These are phyloP conservation scores for Arctocebus calabarensis DNA, from an alignment of 2,797 vertebrate species.

Conservation along the genomic window DNA sequence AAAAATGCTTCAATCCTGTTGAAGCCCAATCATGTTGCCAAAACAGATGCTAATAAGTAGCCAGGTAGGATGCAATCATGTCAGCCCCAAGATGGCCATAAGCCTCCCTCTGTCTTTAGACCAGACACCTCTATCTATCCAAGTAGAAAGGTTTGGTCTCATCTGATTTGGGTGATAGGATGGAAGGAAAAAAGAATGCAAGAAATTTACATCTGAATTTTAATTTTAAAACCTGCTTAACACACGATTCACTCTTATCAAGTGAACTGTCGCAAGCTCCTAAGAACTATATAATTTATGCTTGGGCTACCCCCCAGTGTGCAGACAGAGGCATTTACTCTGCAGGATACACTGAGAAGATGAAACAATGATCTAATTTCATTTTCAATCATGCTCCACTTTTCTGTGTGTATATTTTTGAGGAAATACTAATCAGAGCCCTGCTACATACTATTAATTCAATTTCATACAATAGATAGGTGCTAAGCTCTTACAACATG, in stretches of 20 bases:
- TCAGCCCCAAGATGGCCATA: neutral
- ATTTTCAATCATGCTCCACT: slow-evolving; percentile 36
- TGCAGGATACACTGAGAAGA: neutral
- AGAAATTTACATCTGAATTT: slow-evolving; percentile 52
- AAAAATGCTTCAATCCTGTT: slow-evolving; percentile 24
- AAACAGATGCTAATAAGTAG: slow-evolving; percentile 40
- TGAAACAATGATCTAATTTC: slow-evolving; percentile 43
- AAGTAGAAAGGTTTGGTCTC: neutral
- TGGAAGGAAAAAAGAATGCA: slow-evolving; percentile 3
- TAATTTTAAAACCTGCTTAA: slow-evolving; percentile 63
- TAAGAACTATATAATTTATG: slow-evolving; percentile 46
- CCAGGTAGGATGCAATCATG: neutral
- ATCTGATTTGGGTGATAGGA: neutral
- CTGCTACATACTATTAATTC: slow-evolving; percentile 12
- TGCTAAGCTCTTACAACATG: neutral
- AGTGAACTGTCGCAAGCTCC: slow-evolving; percentile 6
- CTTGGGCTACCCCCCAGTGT: neutral
- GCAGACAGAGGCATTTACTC: slow-evolving; percentile 31
- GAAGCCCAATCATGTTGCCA: slow-evolving; percentile 22
- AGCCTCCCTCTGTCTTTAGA: neutral
- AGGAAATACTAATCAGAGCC: neutral
- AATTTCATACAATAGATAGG: neutral
- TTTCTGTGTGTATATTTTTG: slow-evolving; percentile 41
- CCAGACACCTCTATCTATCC: neutral
- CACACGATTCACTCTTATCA: slow-evolving; percentile 46